Evolutionary conservation across 2,113 vertebrate species (phyloP).

Genomic region (Colius striatus): DNA sequence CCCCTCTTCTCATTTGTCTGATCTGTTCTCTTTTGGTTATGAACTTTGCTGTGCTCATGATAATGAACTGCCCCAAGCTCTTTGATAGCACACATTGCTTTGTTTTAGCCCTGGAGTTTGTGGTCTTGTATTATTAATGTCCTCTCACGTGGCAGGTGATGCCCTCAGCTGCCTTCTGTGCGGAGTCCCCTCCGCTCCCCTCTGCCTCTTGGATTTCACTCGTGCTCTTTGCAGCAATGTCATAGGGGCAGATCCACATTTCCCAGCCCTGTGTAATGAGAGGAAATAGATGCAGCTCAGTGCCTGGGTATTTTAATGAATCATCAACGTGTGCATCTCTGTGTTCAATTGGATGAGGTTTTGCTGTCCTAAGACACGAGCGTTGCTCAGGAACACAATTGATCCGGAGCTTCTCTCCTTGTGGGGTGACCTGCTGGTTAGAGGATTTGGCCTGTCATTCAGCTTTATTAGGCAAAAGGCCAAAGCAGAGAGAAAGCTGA

Average conservation of each 20-base stretch:
- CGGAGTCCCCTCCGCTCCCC: background rate
- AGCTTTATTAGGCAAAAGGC: background rate
- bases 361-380: background rate
- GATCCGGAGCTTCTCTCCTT: background rate
- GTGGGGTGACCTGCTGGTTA: background rate
- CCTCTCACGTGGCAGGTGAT: background rate
- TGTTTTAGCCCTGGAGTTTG: background rate
- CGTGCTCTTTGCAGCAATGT: conserved; percentile 14
- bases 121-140: background rate
- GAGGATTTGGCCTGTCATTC: background rate
- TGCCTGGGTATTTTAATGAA: background rate
- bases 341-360: background rate
- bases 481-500: background rate
- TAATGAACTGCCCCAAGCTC: background rate
- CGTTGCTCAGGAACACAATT: background rate
- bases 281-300: background rate
- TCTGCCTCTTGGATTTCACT: background rate
- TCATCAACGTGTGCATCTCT: background rate
- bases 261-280: background rate
- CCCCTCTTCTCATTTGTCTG: background rate
- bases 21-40: background rate
- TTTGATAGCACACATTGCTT: background rate
- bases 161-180: background rate
- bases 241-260: background rate
- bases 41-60: background rate